A percentile compares a stretch with the other conserved stretches of the same genome.
These are phyloP conservation scores for Epinephelus cyanopodus DNA, from an alignment of 2,113 vertebrate genomes.

Conservation along the genomic window DNA sequence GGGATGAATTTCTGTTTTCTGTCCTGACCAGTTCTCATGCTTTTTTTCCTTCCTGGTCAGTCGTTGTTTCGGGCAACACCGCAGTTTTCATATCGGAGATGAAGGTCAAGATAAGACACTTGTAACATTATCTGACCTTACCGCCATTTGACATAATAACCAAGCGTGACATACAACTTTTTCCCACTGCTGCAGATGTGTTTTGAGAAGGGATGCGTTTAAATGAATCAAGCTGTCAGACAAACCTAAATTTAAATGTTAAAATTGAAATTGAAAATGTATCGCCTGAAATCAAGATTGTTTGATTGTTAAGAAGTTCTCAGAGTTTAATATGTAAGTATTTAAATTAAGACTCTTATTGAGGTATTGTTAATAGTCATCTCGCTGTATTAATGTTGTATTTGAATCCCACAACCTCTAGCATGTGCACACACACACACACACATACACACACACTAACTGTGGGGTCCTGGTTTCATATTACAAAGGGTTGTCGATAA, in stretches of 20 bases:
- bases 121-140: neutral
- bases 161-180: neutral
- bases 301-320: neutral
- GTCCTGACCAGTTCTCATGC: too few relatives aligned
- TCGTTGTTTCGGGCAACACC: too few relatives aligned
- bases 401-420: neutral
- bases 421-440: neutral
- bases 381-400: neutral
- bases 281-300: neutral
- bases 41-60: too few relatives aligned
- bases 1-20: too few relatives aligned
- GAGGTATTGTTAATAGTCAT: neutral
- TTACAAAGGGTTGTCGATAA: slow-evolving; percentile 55
- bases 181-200: neutral
- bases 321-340: neutral
- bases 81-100: neutral
- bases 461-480: slow-evolving; percentile 23
- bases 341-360: neutral
- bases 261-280: neutral
- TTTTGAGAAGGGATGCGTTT: neutral
- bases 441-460: neutral
- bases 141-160: neutral
- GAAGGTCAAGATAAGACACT: neutral
- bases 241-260: neutral
- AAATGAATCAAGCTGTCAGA: neutral